phyloP scores from a whole-genome alignment of 2,888 invertebrate species.

The Metopia argyrocephala region DNA sequence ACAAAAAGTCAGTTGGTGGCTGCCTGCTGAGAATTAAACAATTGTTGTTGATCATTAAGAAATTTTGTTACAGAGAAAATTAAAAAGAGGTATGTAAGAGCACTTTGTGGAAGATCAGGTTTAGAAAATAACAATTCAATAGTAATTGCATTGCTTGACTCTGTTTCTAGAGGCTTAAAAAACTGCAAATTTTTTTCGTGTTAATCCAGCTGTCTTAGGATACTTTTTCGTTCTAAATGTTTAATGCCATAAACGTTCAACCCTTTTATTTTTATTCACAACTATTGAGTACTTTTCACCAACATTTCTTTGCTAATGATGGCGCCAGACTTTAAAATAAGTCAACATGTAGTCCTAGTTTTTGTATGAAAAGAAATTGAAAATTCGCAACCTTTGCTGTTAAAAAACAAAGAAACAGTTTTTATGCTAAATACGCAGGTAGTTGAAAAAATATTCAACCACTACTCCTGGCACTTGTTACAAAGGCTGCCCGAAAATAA shows the following conservation, averaged over 20 bases:
- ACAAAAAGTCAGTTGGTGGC: neutral
- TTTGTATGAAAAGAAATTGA: neutral
- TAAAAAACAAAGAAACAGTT: neutral
- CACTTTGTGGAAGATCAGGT: neutral
- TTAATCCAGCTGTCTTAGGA: neutral
- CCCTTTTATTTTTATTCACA: neutral
- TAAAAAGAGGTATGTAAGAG: neutral
- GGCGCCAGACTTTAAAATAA: neutral
- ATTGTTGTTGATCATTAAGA: constrained; percentile 26
- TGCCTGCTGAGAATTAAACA: constrained; percentile 33
- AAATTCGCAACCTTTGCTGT: neutral
- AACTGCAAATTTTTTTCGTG: no score
- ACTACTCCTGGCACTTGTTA: constrained; percentile 1
- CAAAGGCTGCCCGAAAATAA: no score
- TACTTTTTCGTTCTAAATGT: neutral
- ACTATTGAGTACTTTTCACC: neutral
- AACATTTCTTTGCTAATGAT: neutral
- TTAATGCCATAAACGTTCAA: neutral
- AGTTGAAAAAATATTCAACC: neutral
- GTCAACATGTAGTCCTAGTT: neutral
- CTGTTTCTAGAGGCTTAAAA: neutral
- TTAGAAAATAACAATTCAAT: neutral
- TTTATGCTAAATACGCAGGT: neutral
- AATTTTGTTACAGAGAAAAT: neutral
- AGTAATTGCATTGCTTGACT: no score